Evolutionary conservation across 2,797 vertebrate genomes (phyloP), one percentile per base, ranked within the genome.

Genomic region (Alauda arvensis): DNA sequence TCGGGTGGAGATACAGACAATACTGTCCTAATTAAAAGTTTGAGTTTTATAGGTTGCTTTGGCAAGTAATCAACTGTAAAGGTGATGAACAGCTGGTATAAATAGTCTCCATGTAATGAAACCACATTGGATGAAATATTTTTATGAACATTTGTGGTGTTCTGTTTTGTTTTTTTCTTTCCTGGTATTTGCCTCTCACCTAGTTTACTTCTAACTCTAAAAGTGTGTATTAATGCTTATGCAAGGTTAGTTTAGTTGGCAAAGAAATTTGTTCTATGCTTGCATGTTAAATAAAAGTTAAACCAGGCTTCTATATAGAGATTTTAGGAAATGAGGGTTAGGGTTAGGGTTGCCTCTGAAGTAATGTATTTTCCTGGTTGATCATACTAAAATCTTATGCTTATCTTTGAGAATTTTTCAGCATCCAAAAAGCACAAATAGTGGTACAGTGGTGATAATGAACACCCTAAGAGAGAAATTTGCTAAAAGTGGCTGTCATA

Each of bases 21-120:
- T 88, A 62, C 31, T 55, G 43, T 59, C 68, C 59, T 85, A 91
- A 92, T 92, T 94, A 91, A 55, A 89, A 84, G 33, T 88, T 87
- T 92, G 76, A 19, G 45, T 85, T 93, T 89, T 89, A 53, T 33
- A 61, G 26, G 51, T 82, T 83, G 17, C 34, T 93, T 77, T 81
- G 63, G 21, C 53, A 83, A 78, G 40, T 71, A 88, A 87, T 83
- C 77, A 77, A 8, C 57, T 60, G 21, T 51, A 78, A 66, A 25
- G 14, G 5, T 80, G 70, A 87, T 76, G 42, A 91, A 57, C 33
- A 83, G 45, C 77, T 75, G 60, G 25, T 83, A 87, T 48, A 85
- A 94, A 76, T 62, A 37, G 26, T 55, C 13, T 85, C 12, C 17
- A 8, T 17, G 23, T 71, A 71, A 61, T 79, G 52, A 88, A 87